Conservation (phyloP, 1,140 invertebrate species). For the Stratiolaelaps scimitus region DNA sequence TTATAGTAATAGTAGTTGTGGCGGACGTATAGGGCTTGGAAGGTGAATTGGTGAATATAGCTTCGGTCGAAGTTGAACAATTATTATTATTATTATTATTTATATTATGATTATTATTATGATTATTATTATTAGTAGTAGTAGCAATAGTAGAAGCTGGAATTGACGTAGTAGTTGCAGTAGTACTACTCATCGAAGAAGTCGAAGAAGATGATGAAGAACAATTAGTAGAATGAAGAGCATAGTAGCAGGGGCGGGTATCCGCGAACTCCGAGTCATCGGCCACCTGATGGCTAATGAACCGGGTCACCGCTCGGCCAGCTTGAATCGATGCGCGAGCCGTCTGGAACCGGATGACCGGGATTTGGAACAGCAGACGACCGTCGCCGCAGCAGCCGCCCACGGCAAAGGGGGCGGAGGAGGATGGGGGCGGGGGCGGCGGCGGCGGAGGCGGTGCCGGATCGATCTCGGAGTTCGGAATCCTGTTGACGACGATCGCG, state of each 20-base stretch:
- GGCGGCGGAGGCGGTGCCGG: not conserved
- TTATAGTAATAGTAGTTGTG: not conserved
- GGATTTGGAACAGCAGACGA: not conserved
- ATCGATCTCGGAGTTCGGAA: not conserved
- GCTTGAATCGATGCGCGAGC: not conserved
- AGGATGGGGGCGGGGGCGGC: no score
- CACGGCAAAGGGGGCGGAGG: no score
- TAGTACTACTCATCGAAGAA: not conserved
- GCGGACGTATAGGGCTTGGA: not conserved
- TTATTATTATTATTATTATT: not conserved
- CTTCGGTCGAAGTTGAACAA: no score
- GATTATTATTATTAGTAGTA: slow-evolving; percentile 12
- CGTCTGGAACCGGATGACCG: not conserved
- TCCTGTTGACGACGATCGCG: not conserved
- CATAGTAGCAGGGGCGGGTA: no score
- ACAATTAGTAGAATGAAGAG: not conserved
- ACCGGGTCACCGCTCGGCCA: not conserved
- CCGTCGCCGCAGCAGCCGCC: no score
- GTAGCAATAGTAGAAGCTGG: slow-evolving; percentile 15
- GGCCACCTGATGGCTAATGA: not conserved
- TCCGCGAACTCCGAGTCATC: not conserved
- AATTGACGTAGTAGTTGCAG: not conserved
- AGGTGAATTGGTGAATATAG: no score
- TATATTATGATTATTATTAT: no score
- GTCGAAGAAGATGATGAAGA: slow-evolving; percentile 21